Conservation (phyloP, 2,797 vertebrate genomes). For the Pangasius sanitwongsei region DNA sequence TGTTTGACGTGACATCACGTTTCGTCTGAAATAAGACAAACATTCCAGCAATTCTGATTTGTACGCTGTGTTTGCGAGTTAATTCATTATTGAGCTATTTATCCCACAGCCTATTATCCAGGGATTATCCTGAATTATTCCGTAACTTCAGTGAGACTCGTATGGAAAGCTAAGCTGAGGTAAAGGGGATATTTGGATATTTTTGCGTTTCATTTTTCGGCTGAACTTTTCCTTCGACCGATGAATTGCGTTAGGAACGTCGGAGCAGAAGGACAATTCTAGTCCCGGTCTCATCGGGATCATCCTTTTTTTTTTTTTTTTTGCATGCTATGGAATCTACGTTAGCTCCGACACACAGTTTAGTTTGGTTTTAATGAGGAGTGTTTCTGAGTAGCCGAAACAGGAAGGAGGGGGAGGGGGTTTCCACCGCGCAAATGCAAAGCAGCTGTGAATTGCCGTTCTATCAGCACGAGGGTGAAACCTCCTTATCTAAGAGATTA, state of each 20-base stretch:
- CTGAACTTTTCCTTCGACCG: too few relatives aligned
- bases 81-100: neutral
- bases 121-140: neutral
- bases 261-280: too few relatives aligned
- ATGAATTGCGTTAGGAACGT: too few relatives aligned
- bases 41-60: neutral
- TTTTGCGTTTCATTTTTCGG: too few relatives aligned
- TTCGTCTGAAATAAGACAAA: neutral
- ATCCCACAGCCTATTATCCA: neutral
- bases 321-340: neutral
- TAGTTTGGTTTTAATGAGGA: neutral
- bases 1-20: neutral
- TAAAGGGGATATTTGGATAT: too few relatives aligned
- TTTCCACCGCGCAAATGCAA: slow-evolving; percentile 5
- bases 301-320: neutral
- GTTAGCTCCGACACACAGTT: neutral
- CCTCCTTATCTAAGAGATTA: slow-evolving; percentile 44
- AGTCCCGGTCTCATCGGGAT: neutral
- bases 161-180: neutral
- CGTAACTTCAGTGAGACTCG: neutral
- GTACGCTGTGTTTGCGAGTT: neutral
- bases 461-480: neutral
- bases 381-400: neutral
- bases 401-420: neutral
- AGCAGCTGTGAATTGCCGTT: slow-evolving; percentile 36